Evolutionary conservation across 2,113 vertebrate species (phyloP).

Genomic region (Anser brachyrhynchus): DNA sequence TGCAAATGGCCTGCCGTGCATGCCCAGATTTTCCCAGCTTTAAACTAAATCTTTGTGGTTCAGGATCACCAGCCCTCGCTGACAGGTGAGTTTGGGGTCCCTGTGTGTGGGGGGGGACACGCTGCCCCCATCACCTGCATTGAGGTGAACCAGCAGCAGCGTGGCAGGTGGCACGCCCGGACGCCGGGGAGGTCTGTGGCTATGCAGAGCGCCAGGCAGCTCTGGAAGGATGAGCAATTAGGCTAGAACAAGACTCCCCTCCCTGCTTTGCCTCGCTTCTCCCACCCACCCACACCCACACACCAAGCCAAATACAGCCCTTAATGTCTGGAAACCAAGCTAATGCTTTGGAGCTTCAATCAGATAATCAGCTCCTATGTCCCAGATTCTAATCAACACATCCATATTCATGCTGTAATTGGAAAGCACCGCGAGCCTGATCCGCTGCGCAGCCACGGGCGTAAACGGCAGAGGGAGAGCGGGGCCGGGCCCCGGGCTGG

Average conservation of each 20-base stretch:
- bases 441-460: not conserved
- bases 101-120: not conserved
- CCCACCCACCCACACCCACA: constrained; percentile 52
- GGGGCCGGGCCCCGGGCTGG: not conserved
- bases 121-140: not conserved
- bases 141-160: not conserved
- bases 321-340: constrained; percentile 51
- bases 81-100: not conserved
- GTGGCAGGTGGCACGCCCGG: not conserved
- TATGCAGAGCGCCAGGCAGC: not conserved
- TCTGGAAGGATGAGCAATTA: constrained; percentile 35
- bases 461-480: not conserved
- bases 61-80: not conserved
- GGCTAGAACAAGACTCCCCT: not conserved
- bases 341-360: constrained; percentile 57
- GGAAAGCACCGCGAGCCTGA: not conserved
- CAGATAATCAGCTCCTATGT: constrained; percentile 59
- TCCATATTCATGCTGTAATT: constrained; percentile 63
- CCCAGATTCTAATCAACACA: constrained; percentile 68
- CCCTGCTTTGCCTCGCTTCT: constrained; percentile 56
- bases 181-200: not conserved
- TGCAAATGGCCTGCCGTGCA: not conserved
- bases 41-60: not conserved
- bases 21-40: not conserved
- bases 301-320: constrained; percentile 52